A percentile compares a stretch with the other conserved stretches of the same genome.
Evolutionary conservation across 2,113 vertebrate species (phyloP).

Genomic region (Gambusia affinis): DNA sequence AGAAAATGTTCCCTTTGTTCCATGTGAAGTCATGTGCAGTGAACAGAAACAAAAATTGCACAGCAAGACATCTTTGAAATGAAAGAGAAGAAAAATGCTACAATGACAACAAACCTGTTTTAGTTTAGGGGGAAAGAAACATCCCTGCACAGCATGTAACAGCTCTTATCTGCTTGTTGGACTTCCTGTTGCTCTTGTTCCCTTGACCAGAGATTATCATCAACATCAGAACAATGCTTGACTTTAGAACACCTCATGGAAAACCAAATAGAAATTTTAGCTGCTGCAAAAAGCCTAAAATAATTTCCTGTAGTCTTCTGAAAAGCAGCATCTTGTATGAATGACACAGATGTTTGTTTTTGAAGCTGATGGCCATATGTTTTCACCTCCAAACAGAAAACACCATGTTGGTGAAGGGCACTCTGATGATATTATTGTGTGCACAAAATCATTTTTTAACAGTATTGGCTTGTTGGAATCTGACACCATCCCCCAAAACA

Average conservation of each 20-base stretch:
- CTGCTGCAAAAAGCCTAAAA: background rate
- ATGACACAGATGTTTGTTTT: background rate
- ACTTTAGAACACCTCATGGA: background rate
- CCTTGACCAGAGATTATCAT: background rate
- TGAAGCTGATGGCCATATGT: background rate
- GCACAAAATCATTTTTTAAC: slow-evolving; percentile 1
- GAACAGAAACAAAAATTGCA: background rate
- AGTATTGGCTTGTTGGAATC: background rate
- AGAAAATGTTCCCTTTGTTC: background rate
- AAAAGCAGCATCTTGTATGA: background rate
- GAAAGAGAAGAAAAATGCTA: background rate
- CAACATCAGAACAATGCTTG: background rate
- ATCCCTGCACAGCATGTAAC: background rate
- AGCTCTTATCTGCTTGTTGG: background rate
- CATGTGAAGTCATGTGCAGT: background rate
- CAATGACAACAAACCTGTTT: background rate
- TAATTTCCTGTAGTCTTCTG: background rate
- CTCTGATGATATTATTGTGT: background rate
- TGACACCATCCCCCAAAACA: background rate
- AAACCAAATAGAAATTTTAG: too few species aligned
- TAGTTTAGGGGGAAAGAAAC: background rate
- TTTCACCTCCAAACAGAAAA: background rate
- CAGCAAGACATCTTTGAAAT: background rate
- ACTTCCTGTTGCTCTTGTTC: background rate
- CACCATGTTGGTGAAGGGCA: background rate